Evolutionary conservation across 2,888 invertebrate genomes (phyloP).

Genomic region (Aphidius colemani): DNA sequence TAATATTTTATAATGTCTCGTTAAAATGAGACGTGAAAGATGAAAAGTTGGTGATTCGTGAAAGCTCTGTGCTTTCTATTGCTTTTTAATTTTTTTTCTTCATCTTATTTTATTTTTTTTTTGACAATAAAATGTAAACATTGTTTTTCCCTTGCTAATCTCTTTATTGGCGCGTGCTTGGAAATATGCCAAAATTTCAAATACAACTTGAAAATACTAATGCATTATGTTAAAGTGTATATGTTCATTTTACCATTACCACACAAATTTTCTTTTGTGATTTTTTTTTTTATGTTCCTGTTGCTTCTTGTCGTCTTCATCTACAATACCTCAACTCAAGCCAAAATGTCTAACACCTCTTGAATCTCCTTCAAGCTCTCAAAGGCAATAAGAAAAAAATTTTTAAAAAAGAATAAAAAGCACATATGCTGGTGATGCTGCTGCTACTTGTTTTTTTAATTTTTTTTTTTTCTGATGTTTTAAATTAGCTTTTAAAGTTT

Average conservation of each 20-base stretch:
- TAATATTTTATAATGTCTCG: no score
- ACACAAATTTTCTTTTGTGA: constrained; percentile 8
- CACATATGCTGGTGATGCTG: neutral
- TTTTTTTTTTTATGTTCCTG: constrained; percentile 12
- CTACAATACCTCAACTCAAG: constrained; percentile 3
- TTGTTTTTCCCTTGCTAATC: constrained; percentile 51
- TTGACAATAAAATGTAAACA: constrained; percentile 43
- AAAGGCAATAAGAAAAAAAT: neutral
- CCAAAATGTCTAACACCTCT: neutral
- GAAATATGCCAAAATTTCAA: constrained; percentile 43
- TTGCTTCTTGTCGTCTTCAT: constrained; percentile 11
- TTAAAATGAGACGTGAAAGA: no score
- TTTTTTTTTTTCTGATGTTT: constrained; percentile 1
- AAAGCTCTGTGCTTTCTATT: constrained; percentile 4
- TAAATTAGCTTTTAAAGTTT: neutral
- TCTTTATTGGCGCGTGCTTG: constrained; percentile 55
- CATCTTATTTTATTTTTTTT: neutral
- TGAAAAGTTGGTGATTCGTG: neutral
- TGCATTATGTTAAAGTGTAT: no score
- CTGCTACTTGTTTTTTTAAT: neutral
- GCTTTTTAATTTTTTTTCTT: neutral
- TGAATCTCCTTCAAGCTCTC: neutral
- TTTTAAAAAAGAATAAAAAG: no score
- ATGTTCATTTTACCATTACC: neutral
- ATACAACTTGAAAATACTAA: constrained; percentile 22